These are phyloP conservation scores for Esox masquinongy DNA, from an alignment of 2,797 vertebrate genomes.

Conservation along the genomic window DNA sequence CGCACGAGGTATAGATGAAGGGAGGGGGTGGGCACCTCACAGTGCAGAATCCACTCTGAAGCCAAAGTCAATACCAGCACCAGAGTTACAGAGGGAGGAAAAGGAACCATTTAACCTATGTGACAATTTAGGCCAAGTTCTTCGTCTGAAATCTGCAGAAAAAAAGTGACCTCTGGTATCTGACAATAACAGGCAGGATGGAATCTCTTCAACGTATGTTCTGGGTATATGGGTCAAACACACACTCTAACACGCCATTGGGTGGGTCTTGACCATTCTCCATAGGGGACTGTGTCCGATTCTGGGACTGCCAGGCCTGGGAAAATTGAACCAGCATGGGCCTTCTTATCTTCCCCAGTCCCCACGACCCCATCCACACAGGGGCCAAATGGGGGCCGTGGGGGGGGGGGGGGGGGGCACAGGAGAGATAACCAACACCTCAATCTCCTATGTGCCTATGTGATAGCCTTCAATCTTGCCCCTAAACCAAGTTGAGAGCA, in stretches of 20 bases:
- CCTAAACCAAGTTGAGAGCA: constrained; percentile 47
- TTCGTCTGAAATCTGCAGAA: constrained; percentile 40
- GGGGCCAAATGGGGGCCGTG: neutral
- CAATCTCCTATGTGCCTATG: constrained; percentile 51
- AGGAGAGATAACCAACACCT: constrained; percentile 61
- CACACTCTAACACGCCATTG: neutral
- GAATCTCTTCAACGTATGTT: constrained; percentile 8
- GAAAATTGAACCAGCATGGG: constrained; percentile 10
- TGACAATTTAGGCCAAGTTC: constrained; percentile 49
- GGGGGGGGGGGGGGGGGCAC: constrained; percentile 39
- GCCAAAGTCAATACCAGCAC: constrained; percentile 58
- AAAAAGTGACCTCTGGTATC: constrained; percentile 15
- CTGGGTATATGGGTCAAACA: constrained; percentile 2
- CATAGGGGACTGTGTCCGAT: neutral
- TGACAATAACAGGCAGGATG: constrained; percentile 11
- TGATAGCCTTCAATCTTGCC: constrained; percentile 50
- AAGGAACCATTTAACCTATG: constrained; percentile 49
- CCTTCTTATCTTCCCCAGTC: constrained; percentile 9
- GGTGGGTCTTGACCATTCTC: constrained; percentile 3
- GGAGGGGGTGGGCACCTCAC: constrained; percentile 35
- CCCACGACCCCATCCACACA: constrained; percentile 4
- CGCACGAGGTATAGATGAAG: constrained; percentile 5
- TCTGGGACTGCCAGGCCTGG: neutral
- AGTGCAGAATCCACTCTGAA: constrained; percentile 50
- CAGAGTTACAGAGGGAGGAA: constrained; percentile 47